Evolutionary conservation across 2,888 invertebrate species (phyloP).

Genomic region (Napeogenes sylphis): DNA sequence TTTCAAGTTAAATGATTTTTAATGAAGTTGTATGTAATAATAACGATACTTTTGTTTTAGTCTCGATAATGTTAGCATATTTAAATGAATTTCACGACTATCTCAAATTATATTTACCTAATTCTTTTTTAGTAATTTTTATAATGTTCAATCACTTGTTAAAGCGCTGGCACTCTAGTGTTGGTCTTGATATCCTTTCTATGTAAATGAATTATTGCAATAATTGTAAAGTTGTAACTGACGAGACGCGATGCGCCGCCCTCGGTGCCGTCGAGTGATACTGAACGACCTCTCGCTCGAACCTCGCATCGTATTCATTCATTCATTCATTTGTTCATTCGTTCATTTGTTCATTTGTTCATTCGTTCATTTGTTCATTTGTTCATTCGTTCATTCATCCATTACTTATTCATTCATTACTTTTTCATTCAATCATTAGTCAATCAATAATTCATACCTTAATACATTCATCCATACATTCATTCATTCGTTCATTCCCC

Average conservation of each 20-base stretch:
- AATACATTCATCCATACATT: conserved; percentile 26
- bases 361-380: conserved; percentile 17
- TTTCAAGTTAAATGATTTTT: conserved; percentile 76
- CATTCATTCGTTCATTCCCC: conserved; percentile 15
- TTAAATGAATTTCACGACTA: conserved; percentile 73
- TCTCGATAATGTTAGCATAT: conserved; percentile 73
- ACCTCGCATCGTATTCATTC: conserved; percentile 43
- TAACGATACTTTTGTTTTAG: conserved; percentile 73
- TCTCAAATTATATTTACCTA: conserved; percentile 78
- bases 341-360: conserved; percentile 22
- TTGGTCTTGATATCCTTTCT: conserved; percentile 70
- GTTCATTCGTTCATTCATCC: conserved; percentile 23
- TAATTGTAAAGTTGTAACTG: conserved; percentile 38
- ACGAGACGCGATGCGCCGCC: conserved; percentile 43
- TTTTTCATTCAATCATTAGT: conserved; percentile 14
- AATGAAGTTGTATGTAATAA: conserved; percentile 74
- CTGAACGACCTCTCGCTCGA: conserved; percentile 41
- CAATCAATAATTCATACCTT: conserved; percentile 8
- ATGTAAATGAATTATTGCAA: conserved; percentile 62
- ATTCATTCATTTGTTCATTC: conserved; percentile 18
- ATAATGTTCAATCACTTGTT: conserved; percentile 75
- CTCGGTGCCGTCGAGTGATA: conserved; percentile 49
- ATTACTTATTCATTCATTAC: conserved; percentile 16
- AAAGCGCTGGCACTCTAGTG: conserved; percentile 76
- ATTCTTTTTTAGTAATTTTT: conserved; percentile 74